A percentile compares a stretch with the other conserved stretches of the same genome.
Evolutionary conservation across 2,113 vertebrate genomes (phyloP).

Genomic region (Columba livia): DNA sequence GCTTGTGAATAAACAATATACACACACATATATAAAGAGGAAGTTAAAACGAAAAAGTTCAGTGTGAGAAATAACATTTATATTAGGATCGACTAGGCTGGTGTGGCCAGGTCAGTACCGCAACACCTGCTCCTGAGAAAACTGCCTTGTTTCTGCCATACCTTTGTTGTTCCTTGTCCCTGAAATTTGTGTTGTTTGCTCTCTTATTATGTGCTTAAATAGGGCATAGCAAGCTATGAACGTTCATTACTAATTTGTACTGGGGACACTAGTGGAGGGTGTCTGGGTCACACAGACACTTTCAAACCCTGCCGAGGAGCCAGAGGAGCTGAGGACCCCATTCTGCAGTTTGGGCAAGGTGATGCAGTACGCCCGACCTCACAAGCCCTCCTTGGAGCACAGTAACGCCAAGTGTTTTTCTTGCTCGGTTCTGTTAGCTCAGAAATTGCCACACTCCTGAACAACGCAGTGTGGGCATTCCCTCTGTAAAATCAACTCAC

Average conservation of each 20-base stretch:
- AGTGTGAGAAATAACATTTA: constrained; percentile 5
- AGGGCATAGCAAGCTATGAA: not conserved
- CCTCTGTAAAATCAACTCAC: not conserved
- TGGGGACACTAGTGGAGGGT: not conserved
- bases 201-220: not conserved
- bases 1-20: constrained; percentile 32
- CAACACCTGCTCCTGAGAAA: not conserved
- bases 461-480: not conserved
- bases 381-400: fast-evolving
- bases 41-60: constrained; percentile 9
- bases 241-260: not conserved
- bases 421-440: not conserved
- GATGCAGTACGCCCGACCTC: not conserved
- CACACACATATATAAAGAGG: not conserved
- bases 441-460: not conserved
- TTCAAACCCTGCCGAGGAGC: not conserved
- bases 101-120: not conserved
- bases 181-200: not conserved
- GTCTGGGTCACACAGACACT: not conserved
- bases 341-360: not conserved
- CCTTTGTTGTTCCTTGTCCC: not conserved
- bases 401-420: fast-evolving
- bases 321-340: not conserved
- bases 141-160: not conserved
- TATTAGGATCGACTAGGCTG: not conserved